Base-by-base conservation (phyloP, 1,140 invertebrate genomes). In the Drosophila repletoides region DNA sequence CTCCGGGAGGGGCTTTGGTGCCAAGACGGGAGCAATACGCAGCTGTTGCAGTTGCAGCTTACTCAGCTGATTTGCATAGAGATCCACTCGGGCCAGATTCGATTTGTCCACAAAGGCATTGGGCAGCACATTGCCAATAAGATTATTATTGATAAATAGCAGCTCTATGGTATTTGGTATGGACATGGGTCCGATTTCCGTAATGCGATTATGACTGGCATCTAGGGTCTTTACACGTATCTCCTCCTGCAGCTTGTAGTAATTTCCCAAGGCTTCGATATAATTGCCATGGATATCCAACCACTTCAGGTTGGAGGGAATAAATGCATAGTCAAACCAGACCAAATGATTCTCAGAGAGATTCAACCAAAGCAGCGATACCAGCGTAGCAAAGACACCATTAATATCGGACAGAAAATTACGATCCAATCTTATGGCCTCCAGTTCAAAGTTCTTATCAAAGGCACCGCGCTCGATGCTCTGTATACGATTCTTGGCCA, bases 321-420 rank as follows among this genome's bases (percentile, higher is more conserved):
- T 94, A 89, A 96, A 96, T 9, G 95, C 95, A 88, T 96, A 97
- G 89, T 97, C 96, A 88, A 97, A 97, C 95, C 95, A 96, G 36
- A 96, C 94, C 80, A 98, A 91, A 92, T 96, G 95, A 92, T 98
- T 97, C 91, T 96, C 95, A 0, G 96, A 97, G n/a, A 97, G 92
- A 90, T 98, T 97, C 28, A 98, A 91, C 94, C 96, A 95, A 72
- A 97, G 90, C 21, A 98, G 91, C 63, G 94, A 95, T 0, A 95
- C 93, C 5, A 97, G 91, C 7, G 95, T 95, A 17, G 95, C 93
- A 86, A 97, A 97, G 2, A 97, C 94, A 0, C 95, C 96, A 90
- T 97, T 96, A 29, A 98, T 95, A 72, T 97, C 95, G 5, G 95
- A 94, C 15, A 98, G 91, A 76, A 95, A 95, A 88, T 97, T 98